These are phyloP conservation scores for Chironex yamaguchii DNA, from an alignment of 30 jellyfish, hydroid and myxozoan species.

Conservation along the genomic window DNA sequence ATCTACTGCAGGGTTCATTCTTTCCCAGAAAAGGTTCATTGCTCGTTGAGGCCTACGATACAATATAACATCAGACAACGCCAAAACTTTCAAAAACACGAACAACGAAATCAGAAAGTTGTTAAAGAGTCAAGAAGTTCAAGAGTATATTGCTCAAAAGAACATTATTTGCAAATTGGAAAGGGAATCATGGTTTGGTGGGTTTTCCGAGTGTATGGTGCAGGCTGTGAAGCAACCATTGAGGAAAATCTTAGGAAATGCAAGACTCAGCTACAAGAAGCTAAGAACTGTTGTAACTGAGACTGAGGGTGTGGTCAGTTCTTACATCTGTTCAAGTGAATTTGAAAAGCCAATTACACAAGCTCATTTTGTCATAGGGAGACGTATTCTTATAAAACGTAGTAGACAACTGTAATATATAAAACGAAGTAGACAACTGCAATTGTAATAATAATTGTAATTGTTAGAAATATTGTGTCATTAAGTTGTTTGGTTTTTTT, in stretches of 20 bases:
- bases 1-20: background rate
- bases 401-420: too few species aligned
- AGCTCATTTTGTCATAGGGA: constrained; percentile 27
- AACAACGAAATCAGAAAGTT: background rate
- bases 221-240: background rate
- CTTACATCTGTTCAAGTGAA: constrained; percentile 11
- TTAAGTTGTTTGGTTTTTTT: too few species aligned
- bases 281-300: constrained; percentile 8
- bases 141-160: background rate
- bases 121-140: background rate
- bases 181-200: constrained; percentile 48
- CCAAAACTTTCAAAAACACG: constrained; percentile 52
- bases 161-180: constrained; percentile 12
- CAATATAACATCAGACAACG: constrained; percentile 5
- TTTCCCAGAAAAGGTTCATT: background rate
- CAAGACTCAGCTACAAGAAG: constrained; percentile 3
- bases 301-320: constrained; percentile 11
- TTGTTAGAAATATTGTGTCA: too few species aligned
- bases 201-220: constrained; percentile 26
- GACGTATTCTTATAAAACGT: constrained; percentile 19
- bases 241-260: background rate
- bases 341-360: constrained; percentile 24
- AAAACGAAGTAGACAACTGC: too few species aligned
- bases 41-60: constrained; percentile 28
- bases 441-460: too few species aligned